These are phyloP conservation scores for Luidia sarsii DNA, from an alignment of 53 echinoderm and acorn worm species.

Conservation along the genomic window DNA sequence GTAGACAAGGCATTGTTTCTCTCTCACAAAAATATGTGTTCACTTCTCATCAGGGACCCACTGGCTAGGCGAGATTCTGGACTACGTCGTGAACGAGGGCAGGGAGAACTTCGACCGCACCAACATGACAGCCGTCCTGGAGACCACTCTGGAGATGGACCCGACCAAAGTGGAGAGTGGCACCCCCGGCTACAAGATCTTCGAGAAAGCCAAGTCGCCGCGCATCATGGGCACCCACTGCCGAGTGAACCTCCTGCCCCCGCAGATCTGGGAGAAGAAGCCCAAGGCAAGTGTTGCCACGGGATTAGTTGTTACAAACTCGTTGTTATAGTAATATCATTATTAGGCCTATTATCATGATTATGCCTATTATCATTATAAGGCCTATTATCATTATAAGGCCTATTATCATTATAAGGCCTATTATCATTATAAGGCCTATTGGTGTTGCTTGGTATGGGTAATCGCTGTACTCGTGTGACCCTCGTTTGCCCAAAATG, in stretches of 20 bases:
- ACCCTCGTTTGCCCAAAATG: no score
- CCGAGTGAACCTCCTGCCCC: not conserved
- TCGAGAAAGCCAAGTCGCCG: not conserved
- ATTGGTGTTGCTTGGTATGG: no score
- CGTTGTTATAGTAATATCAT: no score
- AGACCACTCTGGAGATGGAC: not conserved
- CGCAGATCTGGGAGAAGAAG: conserved; percentile 4
- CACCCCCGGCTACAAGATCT: conserved; percentile 12
- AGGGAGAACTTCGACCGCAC: conserved; percentile 12
- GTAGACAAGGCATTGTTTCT: no score
- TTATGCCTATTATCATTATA: not conserved
- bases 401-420: not conserved
- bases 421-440: no score
- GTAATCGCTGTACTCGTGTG: no score
- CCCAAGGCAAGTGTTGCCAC: conserved; percentile 8
- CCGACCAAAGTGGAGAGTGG: not conserved
- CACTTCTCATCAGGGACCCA: conserved; percentile 10
- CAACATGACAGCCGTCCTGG: not conserved
- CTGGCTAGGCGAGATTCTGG: conserved; percentile 17
- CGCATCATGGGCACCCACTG: conserved; percentile 10
- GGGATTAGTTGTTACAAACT: not conserved
- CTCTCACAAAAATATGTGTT: no score
- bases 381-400: not conserved
- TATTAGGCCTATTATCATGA: no score
- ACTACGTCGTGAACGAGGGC: conserved; percentile 12